Evolutionary conservation across 2,888 invertebrate species (phyloP).

Genomic region (Habroteleia sp.): DNA sequence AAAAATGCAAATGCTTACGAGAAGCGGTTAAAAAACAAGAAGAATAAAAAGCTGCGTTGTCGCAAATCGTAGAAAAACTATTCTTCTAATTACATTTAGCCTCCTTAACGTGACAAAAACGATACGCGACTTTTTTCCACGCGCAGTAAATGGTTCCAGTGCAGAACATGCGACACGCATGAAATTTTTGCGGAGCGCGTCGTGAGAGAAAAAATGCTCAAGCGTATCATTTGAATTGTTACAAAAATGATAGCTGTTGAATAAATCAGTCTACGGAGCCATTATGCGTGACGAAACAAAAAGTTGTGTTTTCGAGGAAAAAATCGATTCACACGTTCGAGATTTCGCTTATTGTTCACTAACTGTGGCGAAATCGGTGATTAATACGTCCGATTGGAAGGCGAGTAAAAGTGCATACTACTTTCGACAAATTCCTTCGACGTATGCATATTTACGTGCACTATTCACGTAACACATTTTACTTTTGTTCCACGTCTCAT

Average conservation of each 20-base stretch:
- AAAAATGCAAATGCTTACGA: no score
- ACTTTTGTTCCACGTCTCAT: constrained; percentile 45
- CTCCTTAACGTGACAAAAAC: no score
- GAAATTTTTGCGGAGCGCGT: constrained; percentile 12
- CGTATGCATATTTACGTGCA: constrained; percentile 22
- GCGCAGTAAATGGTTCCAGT: neutral
- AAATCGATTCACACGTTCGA: constrained; percentile 58
- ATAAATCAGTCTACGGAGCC: constrained; percentile 35
- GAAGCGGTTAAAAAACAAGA: no score
- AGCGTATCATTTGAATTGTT: constrained; percentile 31
- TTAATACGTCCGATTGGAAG: constrained; percentile 62
- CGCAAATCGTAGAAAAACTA: no score
- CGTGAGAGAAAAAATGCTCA: constrained; percentile 25
- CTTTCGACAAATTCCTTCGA: constrained; percentile 60
- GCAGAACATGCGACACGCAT: neutral
- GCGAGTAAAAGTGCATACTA: constrained; percentile 56
- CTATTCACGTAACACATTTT: constrained; percentile 45
- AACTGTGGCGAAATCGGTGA: constrained; percentile 56
- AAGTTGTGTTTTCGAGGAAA: constrained; percentile 34
- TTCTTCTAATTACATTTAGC: neutral
- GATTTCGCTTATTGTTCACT: constrained; percentile 60
- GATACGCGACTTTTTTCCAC: neutral
- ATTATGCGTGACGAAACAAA: constrained; percentile 43
- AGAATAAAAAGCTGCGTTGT: no score
- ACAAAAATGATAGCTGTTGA: constrained; percentile 36